Conservation (phyloP, 1,140 invertebrate species). For the Brachystomella parvula region DNA sequence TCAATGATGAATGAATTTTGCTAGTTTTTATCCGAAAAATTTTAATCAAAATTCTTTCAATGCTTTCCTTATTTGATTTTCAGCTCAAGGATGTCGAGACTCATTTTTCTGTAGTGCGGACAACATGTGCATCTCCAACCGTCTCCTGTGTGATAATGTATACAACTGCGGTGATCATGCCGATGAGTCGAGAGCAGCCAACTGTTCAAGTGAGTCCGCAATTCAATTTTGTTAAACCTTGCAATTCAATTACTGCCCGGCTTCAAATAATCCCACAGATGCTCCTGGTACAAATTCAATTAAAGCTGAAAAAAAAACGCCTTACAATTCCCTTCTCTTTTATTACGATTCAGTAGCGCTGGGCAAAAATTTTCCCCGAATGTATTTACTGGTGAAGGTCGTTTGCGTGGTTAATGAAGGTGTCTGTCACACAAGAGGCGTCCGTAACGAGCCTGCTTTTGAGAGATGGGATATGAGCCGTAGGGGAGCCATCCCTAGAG, state of each 20-base stretch:
- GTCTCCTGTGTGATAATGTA: slow-evolving; percentile 78
- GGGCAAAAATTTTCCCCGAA: too few species aligned
- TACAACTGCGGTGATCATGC: slow-evolving; percentile 88
- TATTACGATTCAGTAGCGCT: too few species aligned
- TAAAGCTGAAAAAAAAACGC: too few species aligned
- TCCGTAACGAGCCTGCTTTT: too few species aligned
- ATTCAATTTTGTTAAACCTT: background rate
- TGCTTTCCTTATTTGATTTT: slow-evolving; percentile 43
- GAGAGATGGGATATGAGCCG: too few species aligned
- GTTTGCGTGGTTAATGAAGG: too few species aligned
- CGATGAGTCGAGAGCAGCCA: slow-evolving; percentile 69
- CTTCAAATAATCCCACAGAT: background rate
- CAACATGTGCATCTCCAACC: slow-evolving; percentile 80
- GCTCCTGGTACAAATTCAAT: too few species aligned
- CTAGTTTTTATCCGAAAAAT: background rate
- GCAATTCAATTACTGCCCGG: background rate
- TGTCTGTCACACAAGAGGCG: too few species aligned
- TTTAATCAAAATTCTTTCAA: too few species aligned
- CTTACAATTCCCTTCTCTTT: too few species aligned
- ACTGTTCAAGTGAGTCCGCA: slow-evolving; percentile 68
- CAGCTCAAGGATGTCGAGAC: slow-evolving; percentile 78
- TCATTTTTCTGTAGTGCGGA: slow-evolving; percentile 68
- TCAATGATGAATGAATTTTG: background rate
- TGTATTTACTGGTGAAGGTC: too few species aligned
- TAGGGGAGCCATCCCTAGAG: too few species aligned